Evolutionary conservation across 2,797 vertebrate species (phyloP).

Genomic region (Eupleurogrammus muticus): DNA sequence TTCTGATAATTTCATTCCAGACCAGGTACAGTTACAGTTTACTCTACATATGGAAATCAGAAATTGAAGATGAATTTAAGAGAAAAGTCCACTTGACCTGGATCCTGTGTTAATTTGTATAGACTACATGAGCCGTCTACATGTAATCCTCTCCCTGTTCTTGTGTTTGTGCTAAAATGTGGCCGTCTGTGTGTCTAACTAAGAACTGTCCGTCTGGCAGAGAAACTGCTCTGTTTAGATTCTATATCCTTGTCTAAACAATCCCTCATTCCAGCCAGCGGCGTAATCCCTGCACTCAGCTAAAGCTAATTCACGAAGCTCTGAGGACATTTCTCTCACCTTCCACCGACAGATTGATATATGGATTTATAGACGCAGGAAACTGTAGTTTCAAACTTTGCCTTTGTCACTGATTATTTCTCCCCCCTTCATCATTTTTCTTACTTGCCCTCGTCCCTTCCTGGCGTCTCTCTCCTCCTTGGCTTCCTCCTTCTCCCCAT

Average conservation of each 20-base stretch:
- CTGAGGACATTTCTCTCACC: slow-evolving; percentile 41
- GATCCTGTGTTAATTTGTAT: neutral
- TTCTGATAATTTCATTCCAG: too few species aligned
- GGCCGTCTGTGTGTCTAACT: slow-evolving; percentile 49
- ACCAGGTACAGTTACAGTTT: neutral
- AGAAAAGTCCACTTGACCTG: neutral
- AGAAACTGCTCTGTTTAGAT: slow-evolving; percentile 78
- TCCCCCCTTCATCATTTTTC: neutral
- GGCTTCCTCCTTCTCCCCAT: slow-evolving; percentile 52
- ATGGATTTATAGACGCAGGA: neutral
- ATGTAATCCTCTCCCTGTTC: slow-evolving; percentile 20
- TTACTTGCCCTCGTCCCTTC: slow-evolving; percentile 21
- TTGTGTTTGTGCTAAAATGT: slow-evolving; percentile 41
- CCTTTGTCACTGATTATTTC: too few species aligned
- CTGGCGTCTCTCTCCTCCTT: slow-evolving; percentile 42
- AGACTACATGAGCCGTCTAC: neutral
- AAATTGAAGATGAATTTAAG: neutral
- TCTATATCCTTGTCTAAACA: slow-evolving; percentile 81
- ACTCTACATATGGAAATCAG: neutral
- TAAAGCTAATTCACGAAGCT: slow-evolving; percentile 71
- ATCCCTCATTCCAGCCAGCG: slow-evolving; percentile 67
- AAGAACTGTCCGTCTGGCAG: slow-evolving; percentile 56
- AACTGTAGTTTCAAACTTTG: too few species aligned
- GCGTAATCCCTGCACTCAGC: slow-evolving; percentile 77
- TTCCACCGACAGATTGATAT: slow-evolving; percentile 3